phyloP scores from a whole-genome alignment of 1,140 invertebrate genomes.

The Drosophila virilis region DNA sequence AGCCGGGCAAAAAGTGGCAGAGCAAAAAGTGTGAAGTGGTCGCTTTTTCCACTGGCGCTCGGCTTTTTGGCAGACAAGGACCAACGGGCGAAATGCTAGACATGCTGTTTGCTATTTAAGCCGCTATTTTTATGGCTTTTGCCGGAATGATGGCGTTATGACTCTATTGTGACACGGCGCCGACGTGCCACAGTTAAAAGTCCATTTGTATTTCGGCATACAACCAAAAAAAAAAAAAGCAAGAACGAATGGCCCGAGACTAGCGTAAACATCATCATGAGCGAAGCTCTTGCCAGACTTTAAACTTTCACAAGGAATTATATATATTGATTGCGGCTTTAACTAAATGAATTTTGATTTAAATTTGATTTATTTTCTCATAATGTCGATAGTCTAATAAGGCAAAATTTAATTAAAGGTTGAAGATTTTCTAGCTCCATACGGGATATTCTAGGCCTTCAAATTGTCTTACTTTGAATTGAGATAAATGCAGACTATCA shows the following conservation, averaged over 20 bases:
- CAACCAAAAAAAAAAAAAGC: conserved; percentile 1
- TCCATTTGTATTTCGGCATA: conserved; percentile 36
- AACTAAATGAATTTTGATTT: no score
- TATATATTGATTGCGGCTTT: no score
- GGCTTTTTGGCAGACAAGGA: not conserved
- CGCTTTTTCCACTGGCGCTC: conserved; percentile 29
- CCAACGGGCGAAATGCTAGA: conserved; percentile 41
- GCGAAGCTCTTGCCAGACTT: not conserved
- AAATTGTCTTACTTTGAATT: no score
- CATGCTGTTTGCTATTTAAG: conserved; percentile 71
- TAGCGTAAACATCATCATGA: not conserved
- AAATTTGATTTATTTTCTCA: no score
- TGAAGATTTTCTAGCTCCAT: no score
- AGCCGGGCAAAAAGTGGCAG: conserved; percentile 30
- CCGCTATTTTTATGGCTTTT: conserved; percentile 71
- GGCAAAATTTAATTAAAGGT: no score
- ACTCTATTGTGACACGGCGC: conserved; percentile 68
- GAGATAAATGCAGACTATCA: no score
- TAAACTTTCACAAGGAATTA: no score
- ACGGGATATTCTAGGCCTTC: no score
- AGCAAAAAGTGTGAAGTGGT: conserved; percentile 60
- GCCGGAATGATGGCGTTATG: conserved; percentile 71
- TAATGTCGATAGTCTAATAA: no score
- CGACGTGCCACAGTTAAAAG: conserved; percentile 65
- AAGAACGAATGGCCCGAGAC: not conserved